These are phyloP conservation scores for human DNA, from an alignment of 2,113 vertebrate species.

Conservation along the genomic window GRCh38 chr6:151852001-151852500, in stretches of 20 bases:
- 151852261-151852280: neutral
- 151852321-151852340: neutral
- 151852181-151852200: neutral
- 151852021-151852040: neutral
- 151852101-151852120: neutral
- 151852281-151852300: conserved; percentile 36
- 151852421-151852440: neutral
- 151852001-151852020: neutral
- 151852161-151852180: neutral
- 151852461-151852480: neutral
- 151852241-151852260: neutral
- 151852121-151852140: neutral
- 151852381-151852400: neutral
- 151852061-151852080: neutral
- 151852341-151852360: neutral
- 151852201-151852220: neutral
- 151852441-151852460: neutral
- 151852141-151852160: neutral
- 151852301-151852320: neutral
- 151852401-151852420: neutral
- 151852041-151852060: neutral
- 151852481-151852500: conserved; percentile 8
- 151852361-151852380: neutral
- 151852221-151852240: neutral
- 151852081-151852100: neutral